Percentiles rank a stretch among this genome's conserved stretches.
phyloP scores from a whole-genome alignment of 2,888 invertebrate genomes.

The Caenorhabditis sp. region DNA sequence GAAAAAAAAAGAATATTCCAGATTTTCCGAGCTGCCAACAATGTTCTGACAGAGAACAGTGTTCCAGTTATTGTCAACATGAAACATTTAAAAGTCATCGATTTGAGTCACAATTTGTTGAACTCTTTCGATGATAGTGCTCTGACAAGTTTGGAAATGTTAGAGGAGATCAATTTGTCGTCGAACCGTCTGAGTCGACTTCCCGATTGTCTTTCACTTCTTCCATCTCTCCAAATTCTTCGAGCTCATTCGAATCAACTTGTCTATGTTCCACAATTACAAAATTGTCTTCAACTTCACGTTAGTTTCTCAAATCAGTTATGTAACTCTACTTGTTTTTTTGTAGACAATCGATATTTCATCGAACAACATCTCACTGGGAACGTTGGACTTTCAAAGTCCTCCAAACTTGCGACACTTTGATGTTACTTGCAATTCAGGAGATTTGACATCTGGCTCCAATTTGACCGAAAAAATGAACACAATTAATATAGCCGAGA shows the following conservation, averaged over 20 bases:
- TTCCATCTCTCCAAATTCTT: constrained; percentile 71
- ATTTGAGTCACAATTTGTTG: constrained; percentile 72
- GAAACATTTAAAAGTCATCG: constrained; percentile 68
- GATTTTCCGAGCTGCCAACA: constrained; percentile 56
- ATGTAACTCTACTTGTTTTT: background rate
- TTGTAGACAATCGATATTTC: constrained; percentile 73
- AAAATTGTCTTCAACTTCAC: constrained; percentile 52
- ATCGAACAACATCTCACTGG: constrained; percentile 72
- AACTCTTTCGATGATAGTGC: constrained; percentile 71
- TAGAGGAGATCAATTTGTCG: constrained; percentile 66
- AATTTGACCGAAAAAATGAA: constrained; percentile 21
- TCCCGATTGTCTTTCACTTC: constrained; percentile 70
- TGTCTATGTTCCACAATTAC: constrained; percentile 72
- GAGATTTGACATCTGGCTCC: constrained; percentile 20
- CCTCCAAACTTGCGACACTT: constrained; percentile 72
- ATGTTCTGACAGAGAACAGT: constrained; percentile 71
- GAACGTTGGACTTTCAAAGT: constrained; percentile 40
- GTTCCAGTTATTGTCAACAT: constrained; percentile 68
- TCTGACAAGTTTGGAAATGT: constrained; percentile 35
- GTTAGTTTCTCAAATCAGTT: constrained; percentile 6
- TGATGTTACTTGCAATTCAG: constrained; percentile 72
- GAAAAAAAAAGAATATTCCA: constrained; percentile 29
- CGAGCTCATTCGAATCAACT: constrained; percentile 73
- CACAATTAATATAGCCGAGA: constrained; percentile 25
- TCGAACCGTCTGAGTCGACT: constrained; percentile 71